These are phyloP conservation scores for Cerastis rubricosa DNA, from an alignment of 2,888 invertebrate genomes.

Conservation along the genomic window DNA sequence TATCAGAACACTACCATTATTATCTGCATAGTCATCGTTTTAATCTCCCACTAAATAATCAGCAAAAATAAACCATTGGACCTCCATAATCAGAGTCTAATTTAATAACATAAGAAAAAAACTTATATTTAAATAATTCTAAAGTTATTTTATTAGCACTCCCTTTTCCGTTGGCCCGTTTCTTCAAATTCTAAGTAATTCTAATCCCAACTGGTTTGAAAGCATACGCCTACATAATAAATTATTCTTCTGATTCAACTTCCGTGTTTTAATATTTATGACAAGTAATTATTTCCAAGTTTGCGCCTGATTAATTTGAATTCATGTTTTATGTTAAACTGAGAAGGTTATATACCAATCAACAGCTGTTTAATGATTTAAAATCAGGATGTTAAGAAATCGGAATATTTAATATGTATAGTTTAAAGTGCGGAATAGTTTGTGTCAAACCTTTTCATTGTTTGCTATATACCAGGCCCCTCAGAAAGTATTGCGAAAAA, in stretches of 20 bases:
- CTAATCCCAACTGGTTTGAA: conserved; percentile 50
- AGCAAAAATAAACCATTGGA: background rate
- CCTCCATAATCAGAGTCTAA: background rate
- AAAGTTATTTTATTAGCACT: background rate
- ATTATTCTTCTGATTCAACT: conserved; percentile 39
- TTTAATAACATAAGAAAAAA: background rate
- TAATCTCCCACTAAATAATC: background rate
- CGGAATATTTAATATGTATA: background rate
- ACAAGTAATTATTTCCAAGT: conserved; percentile 23
- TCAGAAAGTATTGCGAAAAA: no score
- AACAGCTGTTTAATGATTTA: background rate
- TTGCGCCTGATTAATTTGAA: conserved; percentile 45
- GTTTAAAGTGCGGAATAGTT: background rate
- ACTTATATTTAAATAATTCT: background rate
- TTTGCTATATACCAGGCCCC: no score
- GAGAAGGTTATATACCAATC: conserved; percentile 14
- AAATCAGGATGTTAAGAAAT: conserved; percentile 1
- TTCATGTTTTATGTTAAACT: conserved; percentile 23
- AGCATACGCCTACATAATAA: conserved; percentile 38
- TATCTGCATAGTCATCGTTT: background rate
- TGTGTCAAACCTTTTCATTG: background rate
- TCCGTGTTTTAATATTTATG: conserved; percentile 55
- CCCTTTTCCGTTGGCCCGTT: conserved; percentile 27
- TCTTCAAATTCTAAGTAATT: conserved; percentile 25
- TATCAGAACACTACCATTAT: background rate